These are phyloP conservation scores for Drosophila picticornis DNA, from an alignment of 2,888 invertebrate species.

Conservation along the genomic window DNA sequence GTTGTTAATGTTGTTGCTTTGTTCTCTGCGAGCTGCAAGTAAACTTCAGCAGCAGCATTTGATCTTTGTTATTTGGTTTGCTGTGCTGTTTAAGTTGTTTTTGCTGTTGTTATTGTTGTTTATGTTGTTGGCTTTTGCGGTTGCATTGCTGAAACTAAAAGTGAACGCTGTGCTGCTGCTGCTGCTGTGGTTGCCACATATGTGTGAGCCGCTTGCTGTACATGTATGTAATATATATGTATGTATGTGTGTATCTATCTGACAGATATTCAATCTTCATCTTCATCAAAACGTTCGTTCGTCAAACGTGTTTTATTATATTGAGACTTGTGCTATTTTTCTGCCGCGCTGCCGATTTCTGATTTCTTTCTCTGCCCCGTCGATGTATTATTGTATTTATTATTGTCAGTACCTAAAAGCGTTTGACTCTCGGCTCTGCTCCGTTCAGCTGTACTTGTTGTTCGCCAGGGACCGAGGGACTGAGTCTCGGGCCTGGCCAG, in stretches of 20 bases:
- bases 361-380: conserved; percentile 46
- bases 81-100: conserved; percentile 56
- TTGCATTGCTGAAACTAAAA: conserved; percentile 72
- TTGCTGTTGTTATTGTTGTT: conserved; percentile 21
- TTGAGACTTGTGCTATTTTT: conserved; percentile 70
- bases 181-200: conserved; percentile 41
- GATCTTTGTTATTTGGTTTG: conserved; percentile 73
- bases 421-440: conserved; percentile 34
- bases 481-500: conserved; percentile 37
- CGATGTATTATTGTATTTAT: conserved; percentile 52
- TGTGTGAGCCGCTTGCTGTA: conserved; percentile 22
- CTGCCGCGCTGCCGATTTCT: conserved; percentile 42
- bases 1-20: conserved; percentile 30
- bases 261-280: conserved; percentile 77
- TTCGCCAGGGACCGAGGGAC: conserved; percentile 25
- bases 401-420: conserved; percentile 49
- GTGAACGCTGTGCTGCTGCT: conserved; percentile 57
- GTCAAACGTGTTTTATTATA: conserved; percentile 77
- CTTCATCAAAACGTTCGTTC: conserved; percentile 69
- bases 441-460: conserved; percentile 40
- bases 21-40: conserved; percentile 45
- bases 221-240: background rate
- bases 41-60: conserved; percentile 45
- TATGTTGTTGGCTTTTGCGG: conserved; percentile 43
- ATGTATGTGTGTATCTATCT: conserved; percentile 53